Evolutionary conservation across 2,888 invertebrate species (phyloP), one percentile per base, ranked within the genome.

Genomic region (Euzophera pinguis): DNA sequence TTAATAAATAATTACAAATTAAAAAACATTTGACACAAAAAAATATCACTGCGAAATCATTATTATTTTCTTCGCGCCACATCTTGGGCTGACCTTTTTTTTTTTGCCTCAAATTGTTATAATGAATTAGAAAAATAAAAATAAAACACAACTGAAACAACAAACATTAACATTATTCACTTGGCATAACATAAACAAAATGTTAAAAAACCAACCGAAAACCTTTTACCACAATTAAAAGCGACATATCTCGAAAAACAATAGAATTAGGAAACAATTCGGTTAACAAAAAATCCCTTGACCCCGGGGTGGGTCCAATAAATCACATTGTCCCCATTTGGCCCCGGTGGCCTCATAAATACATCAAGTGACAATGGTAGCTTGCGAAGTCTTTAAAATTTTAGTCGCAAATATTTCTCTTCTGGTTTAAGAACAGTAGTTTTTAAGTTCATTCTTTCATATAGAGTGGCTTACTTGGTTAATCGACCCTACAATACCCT

Each of bases 271-370:
- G 45, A 45, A 34, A 45, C 45, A 34, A 45, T 45, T 45, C 32
- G 45, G 45, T 41, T 47, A 35, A 47, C 35, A 35, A 50, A 50
- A 47, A 50, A 32, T 32, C 49, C 39, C 49, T 29, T 50, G 49
- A 41, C 49, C 49, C 39, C 49, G 16, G 45, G 32, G 39, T 16
- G 38, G 38, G 38, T 14, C 10, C 49, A 9, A 50, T 50, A 50
- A 50, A 50, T 50, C 49, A 50, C 39, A 17, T n/a, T 5, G 39
- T 13, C 41, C 39, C 48, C 37, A 27, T 35, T 48, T 38, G 48
- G 14, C 48, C 48, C 37, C 35, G n/a, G 14, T 9, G n/a, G 22
- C 14, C 29, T 39, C 39, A 50, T 50, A 50, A 50, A 50, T 50
- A 39, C 29, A 50, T 50, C 49, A 50, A 16, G 29, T 50, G 49